Conservation (phyloP, 2,797 vertebrate species). For the Aratinga solstitialis region DNA sequence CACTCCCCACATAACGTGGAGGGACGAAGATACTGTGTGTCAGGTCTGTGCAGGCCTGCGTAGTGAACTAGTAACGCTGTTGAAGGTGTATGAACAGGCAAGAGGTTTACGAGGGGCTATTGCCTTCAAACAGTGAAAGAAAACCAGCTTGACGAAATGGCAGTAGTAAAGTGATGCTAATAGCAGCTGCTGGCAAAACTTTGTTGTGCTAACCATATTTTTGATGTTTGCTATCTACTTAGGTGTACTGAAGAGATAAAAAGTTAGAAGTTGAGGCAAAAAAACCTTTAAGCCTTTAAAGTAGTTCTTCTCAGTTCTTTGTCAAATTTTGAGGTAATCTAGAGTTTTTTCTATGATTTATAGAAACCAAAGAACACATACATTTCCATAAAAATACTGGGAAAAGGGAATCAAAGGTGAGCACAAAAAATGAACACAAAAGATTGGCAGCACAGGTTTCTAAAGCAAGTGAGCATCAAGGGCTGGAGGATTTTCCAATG, state of each 20-base stretch:
- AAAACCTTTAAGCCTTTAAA: background rate
- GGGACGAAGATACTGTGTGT: background rate
- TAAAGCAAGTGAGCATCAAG: background rate
- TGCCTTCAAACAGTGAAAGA: background rate
- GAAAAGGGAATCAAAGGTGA: background rate
- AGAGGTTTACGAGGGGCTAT: rapidly evolving
- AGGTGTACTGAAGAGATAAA: background rate
- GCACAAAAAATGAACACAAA: background rate
- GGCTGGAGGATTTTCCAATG: background rate
- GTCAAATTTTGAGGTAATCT: background rate
- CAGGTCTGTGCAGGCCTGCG: background rate
- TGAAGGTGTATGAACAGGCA: background rate
- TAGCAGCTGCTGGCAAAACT: background rate
- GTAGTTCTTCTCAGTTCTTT: background rate
- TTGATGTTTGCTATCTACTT: background rate
- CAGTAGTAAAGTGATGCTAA: background rate
- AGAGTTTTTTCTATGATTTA: background rate
- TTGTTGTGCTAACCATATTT: background rate
- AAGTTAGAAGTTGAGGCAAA: background rate
- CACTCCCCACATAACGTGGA: background rate
- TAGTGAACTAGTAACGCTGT: background rate
- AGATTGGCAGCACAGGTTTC: background rate
- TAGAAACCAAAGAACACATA: background rate
- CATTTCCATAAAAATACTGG: background rate
- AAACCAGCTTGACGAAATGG: background rate